These are phyloP conservation scores for Calephelis virginiensis DNA, from an alignment of 1,140 invertebrate genomes.

Conservation along the genomic window DNA sequence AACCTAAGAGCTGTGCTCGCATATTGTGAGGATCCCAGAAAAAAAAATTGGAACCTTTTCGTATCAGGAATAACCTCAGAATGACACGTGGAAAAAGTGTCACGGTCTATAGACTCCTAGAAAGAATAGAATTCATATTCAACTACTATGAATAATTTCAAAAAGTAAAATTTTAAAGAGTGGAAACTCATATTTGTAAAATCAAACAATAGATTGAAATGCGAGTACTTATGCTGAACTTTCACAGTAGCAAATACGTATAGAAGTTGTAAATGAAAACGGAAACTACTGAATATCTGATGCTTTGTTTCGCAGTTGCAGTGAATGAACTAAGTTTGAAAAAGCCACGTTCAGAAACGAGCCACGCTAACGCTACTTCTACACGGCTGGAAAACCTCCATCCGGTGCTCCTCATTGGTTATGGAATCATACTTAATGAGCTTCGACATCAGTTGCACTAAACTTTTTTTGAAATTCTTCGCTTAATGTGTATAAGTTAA, in stretches of 20 bases:
- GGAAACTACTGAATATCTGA: conserved; percentile 35
- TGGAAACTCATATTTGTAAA: too few relatives aligned
- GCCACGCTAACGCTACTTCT: conserved; percentile 52
- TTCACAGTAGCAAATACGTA: background rate
- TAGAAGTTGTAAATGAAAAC: conserved; percentile 1
- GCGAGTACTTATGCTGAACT: background rate
- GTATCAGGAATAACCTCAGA: too few relatives aligned
- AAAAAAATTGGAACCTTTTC: too few relatives aligned
- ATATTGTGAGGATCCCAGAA: too few relatives aligned
- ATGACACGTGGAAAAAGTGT: too few relatives aligned
- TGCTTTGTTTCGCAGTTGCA: conserved; percentile 55
- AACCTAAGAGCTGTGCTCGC: too few relatives aligned
- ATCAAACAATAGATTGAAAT: background rate
- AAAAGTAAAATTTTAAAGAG: too few relatives aligned
- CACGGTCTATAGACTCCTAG: too few relatives aligned
- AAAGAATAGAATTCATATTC: too few relatives aligned
- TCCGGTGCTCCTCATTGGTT: conserved; percentile 46
- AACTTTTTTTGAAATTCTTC: conserved; percentile 13
- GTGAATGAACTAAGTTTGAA: conserved; percentile 68
- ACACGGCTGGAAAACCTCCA: conserved; percentile 36
- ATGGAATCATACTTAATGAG: conserved; percentile 47
- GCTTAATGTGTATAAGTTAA: background rate
- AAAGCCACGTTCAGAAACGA: conserved; percentile 56
- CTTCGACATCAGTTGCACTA: conserved; percentile 28
- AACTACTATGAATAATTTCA: too few relatives aligned